Evolutionary conservation across 2,113 vertebrate genomes (phyloP).

Genomic region (Anser cygnoides): DNA sequence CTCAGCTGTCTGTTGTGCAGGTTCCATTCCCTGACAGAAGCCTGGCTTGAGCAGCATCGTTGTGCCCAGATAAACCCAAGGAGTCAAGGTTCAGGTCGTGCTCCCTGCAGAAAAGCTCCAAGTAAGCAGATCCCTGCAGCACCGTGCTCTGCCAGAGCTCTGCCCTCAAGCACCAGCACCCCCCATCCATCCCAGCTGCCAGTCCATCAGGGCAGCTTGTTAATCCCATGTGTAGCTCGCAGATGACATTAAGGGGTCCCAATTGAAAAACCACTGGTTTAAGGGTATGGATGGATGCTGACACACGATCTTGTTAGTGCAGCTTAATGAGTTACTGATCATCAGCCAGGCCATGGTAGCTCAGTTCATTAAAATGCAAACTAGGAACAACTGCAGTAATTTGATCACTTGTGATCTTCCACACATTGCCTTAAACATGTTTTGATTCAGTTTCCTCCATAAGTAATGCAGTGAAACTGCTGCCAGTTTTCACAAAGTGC

Average conservation of each 20-base stretch:
- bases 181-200: fast-evolving
- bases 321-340: background rate
- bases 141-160: background rate
- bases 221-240: background rate
- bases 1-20: background rate
- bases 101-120: background rate
- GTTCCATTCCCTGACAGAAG: background rate
- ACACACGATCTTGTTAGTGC: background rate
- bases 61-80: background rate
- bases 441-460: background rate
- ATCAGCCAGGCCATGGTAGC: background rate
- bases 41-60: background rate
- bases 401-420: background rate
- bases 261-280: background rate
- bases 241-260: background rate
- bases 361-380: background rate
- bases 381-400: background rate
- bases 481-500: background rate
- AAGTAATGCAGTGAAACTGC: background rate
- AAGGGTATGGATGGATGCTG: background rate
- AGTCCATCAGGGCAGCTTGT: background rate
- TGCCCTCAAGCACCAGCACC: background rate
- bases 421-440: background rate
- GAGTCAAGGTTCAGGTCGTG: background rate
- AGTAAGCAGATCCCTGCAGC: background rate